phyloP scores from a whole-genome alignment of 64 coral and sea anemone genomes.

The Montipora cactus region DNA sequence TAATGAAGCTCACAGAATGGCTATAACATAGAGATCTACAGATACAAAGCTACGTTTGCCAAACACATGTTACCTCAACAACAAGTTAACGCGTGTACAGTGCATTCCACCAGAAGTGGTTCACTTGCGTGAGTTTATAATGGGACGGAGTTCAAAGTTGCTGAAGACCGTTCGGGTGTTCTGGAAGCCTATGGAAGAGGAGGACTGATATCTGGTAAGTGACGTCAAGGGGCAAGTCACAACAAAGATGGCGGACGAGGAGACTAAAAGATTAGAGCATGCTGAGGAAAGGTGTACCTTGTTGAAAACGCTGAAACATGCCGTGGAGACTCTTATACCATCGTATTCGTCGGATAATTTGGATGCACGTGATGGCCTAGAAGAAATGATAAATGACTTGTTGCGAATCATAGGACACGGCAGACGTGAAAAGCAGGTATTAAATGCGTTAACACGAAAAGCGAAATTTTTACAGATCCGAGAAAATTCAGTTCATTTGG shows the following conservation, averaged over 20 bases:
- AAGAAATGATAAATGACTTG: constrained; percentile 71
- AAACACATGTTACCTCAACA: too few relatives aligned
- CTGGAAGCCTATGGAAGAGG: not conserved
- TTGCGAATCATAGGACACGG: constrained; percentile 83
- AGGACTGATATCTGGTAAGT: not conserved
- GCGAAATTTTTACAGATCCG: not conserved
- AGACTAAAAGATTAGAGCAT: constrained; percentile 11
- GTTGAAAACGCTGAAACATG: constrained; percentile 73
- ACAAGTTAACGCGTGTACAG: too few relatives aligned
- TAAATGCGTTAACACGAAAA: not conserved
- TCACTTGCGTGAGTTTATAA: too few relatives aligned
- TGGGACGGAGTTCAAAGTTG: too few relatives aligned
- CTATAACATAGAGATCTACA: too few relatives aligned
- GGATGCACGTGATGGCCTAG: constrained; percentile 65
- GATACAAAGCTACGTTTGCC: too few relatives aligned
- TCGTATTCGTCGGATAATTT: constrained; percentile 44
- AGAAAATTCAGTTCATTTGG: too few relatives aligned
- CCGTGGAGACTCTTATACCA: constrained; percentile 73
- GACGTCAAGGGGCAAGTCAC: not conserved
- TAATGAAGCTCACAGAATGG: too few relatives aligned
- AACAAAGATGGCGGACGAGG: constrained; percentile 89
- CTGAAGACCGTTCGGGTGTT: too few relatives aligned
- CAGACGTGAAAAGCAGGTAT: constrained; percentile 48
- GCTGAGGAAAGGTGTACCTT: constrained; percentile 85
- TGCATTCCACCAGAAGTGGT: too few relatives aligned